Evolutionary conservation across 1,140 invertebrate species (phyloP), one percentile per base, ranked within the genome.

Genomic region (Tetramorium simillimum): DNA sequence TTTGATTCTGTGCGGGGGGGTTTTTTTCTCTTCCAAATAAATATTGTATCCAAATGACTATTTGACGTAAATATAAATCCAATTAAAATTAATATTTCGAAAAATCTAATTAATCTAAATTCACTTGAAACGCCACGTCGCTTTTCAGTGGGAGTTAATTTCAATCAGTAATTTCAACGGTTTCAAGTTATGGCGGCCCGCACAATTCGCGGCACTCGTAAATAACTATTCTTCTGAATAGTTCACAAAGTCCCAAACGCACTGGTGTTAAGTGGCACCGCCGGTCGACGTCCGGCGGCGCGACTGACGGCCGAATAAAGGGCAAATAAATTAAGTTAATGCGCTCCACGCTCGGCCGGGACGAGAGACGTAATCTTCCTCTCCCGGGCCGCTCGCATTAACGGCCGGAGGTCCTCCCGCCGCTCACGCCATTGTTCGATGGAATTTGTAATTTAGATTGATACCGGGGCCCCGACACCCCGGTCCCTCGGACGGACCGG

Each of bases 241-340:
- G 21, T 60, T 46, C 21, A 18, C 67, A 33, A 58, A 72, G 51
- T 80, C n/a, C n/a, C n/a, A 53, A 53, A 40, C 28, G 77, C 24
- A 37, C 69, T 53, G 46, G 9, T 69, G 77, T 81, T 56, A 81
- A 81, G 46, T 86, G 92, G 90, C 89, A 89, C 88, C 89, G 62
- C 77, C 90, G 91, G 89, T 88, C 60, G 84, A 89, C 80, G 93
- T 93, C 93, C 92, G 90, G 91, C 91, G 92, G 89, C 92, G 89
- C 89, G 90, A 84, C 92, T 94, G 95, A 95, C 94, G 93, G 92
- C 91, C 94, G 94, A 94, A 95, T 95, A 95, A 95, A 95, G 93
- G 94, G 93, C 94, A 94, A 95, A 95, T 94, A 94, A 95, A 95
- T 95, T 95, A 94, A 95, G 93, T 95, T 95, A 94, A 95, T 94